phyloP scores from a whole-genome alignment of 35 echinoderm and acorn worm genomes.

The Ophioderma brevispina region DNA sequence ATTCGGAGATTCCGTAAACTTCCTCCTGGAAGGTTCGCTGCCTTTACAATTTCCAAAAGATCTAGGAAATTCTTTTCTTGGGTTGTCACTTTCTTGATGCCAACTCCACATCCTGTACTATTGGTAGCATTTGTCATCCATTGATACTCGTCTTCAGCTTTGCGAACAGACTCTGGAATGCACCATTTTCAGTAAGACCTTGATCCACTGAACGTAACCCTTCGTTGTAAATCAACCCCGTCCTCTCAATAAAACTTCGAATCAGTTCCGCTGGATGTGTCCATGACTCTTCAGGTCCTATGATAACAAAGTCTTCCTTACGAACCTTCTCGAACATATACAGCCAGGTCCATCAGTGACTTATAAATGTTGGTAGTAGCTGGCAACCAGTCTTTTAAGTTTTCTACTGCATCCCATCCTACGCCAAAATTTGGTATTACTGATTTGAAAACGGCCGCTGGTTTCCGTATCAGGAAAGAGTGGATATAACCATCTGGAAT shows the following conservation, averaged over 20 bases:
- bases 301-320: not conserved
- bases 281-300: constrained; percentile 26
- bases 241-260: constrained; percentile 9
- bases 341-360: not conserved
- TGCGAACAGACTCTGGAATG: not conserved
- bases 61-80: too few species aligned
- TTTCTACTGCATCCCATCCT: not conserved
- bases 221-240: constrained; percentile 26
- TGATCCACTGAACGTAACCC: not conserved
- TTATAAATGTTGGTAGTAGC: not conserved
- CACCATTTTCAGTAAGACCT: not conserved
- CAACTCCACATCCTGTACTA: too few species aligned
- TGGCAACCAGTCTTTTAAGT: not conserved
- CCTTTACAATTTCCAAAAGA: too few species aligned
- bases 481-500: constrained; percentile 27
- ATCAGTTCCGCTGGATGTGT: constrained; percentile 11
- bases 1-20: too few species aligned
- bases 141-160: not conserved
- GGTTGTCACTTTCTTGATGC: too few species aligned
- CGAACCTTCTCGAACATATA: constrained; percentile 13
- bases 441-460: constrained; percentile 15
- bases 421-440: constrained; percentile 8
- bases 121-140: not conserved
- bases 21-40: too few species aligned
- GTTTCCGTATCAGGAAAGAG: constrained; percentile 39